Evolutionary conservation across 2,888 invertebrate genomes (phyloP), one percentile per base, ranked within the genome.

Genomic region (Hirtodrosophila alboralis): DNA sequence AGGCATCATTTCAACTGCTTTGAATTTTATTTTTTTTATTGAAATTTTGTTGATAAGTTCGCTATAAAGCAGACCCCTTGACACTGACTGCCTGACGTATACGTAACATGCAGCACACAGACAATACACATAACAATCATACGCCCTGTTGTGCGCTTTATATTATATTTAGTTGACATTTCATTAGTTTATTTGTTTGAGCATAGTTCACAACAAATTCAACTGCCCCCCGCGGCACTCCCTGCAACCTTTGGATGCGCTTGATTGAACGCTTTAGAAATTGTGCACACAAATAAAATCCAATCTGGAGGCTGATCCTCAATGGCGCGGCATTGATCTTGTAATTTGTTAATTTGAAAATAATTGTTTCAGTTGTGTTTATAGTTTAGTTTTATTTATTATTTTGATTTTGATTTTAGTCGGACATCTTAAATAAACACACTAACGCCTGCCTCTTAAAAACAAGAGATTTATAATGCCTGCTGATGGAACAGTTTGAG

Each of bases 281-380:
- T 37, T 23, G 57, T 57, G 21, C n/a, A n/a, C n/a, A n/a, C n/a
- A n/a, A 54, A 9, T 4, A 21, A 26, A 53, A 21, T 14, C 6
- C 14, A 40, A 57, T 21, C 36, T 16, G 21, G 26, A 27, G 21
- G 14, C 21, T 38, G 63, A 62, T 60, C 47, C 63, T 48, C 72
- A 68, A 75, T 68, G 62, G 64, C 65, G 58, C 59, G 86, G 84
- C 81, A 83, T 48, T 83, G 86, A 83, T 86, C 81, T 83, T 83
- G 86, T 77, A 84, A 80, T 65, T 83, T 63, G 84, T 70, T 83
- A 84, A 86, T 83, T 86, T 64, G 75, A 77, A 86, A 84, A 75
- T 84, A 81, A 81, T 84, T 52, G 68, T 58, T 66, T 40, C 21
- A 57, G 64, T 48, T 61, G 58, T 61, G 45, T 45, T 30, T 45